Base-by-base conservation (phyloP, 2,888 invertebrate genomes). In the Tetropium fuscum region DNA sequence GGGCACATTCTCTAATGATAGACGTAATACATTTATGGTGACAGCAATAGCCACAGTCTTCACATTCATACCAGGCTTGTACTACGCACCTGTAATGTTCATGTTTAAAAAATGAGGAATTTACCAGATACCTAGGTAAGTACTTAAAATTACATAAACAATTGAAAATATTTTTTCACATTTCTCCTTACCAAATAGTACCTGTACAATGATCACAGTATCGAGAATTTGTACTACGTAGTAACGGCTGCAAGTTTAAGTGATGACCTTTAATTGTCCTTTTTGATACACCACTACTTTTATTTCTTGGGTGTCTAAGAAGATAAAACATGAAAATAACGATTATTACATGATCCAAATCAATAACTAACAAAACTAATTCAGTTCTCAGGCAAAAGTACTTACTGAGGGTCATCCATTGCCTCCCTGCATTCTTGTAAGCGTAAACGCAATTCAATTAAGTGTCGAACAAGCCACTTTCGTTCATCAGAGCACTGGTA, bases 171-270 rank as follows among this genome's bases (percentile, higher is more conserved):
- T 32, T 43, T 47, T 40, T 22, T 44, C 27, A 10, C 15, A 36
- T 13, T 36, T 13, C 2, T 25, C 5, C 44, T 68, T 75, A 80
- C 81, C 97, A 97, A 68, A 98, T 95, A 1, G 94, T 89, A 0
- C 92, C 90, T 49, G 94, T 92, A 78, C 98, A 98, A 72, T 93
- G 92, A 79, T 97, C 97, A 80, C 97, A 97, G 79, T 94, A 94
- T 15, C 84, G 83, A 16, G 83, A 80, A 34, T 81, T 78, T 4
- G 85, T 78, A 38, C 81, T 85, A 15, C 82, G 80, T 10, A 84
- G 62, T 11, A 83, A 76, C 8, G 85, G 85, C 71, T 90, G 89
- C 51, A 92, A 84, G 53, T 85, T 83, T 70, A 95, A 93, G 75
- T 93, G 93, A 79, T 97, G 97, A 0, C 95, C 95, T 58, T 93